Percentiles rank a stretch among this genome's conserved stretches.
phyloP scores from a whole-genome alignment of 1,140 invertebrate species.

The Leptinotarsa lineolata region DNA sequence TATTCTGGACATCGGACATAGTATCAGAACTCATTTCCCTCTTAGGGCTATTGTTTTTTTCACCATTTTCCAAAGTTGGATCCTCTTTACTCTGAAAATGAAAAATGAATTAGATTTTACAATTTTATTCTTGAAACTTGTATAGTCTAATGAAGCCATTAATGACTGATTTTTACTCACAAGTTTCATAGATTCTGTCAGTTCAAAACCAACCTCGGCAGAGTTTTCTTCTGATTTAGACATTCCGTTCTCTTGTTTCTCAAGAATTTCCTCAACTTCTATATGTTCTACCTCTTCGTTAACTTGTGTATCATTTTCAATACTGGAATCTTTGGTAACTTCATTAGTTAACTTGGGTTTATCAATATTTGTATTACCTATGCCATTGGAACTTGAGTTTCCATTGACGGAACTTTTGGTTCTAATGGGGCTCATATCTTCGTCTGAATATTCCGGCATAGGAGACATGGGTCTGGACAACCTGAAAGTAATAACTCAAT shows the following conservation, averaged over 20 bases:
- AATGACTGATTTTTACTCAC: not conserved
- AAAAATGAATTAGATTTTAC: not conserved
- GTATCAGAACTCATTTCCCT: constrained; percentile 67
- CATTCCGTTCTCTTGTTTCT: not conserved
- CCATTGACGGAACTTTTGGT: constrained; percentile 1
- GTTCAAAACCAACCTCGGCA: constrained; percentile 35
- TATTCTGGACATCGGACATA: constrained; percentile 60
- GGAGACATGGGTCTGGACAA: constrained; percentile 80
- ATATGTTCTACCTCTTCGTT: constrained; percentile 16
- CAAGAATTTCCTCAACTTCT: not conserved
- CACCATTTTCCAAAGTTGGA: constrained; percentile 36
- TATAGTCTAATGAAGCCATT: too few species aligned
- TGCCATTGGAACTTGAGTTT: not conserved
- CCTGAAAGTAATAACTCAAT: constrained; percentile 56
- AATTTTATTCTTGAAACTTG: too few species aligned
- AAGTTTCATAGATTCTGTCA: constrained; percentile 29
- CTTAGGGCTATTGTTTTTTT: constrained; percentile 60
- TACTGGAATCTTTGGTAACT: constrained; percentile 11
- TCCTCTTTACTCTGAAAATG: constrained; percentile 4
- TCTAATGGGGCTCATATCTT: constrained; percentile 52
- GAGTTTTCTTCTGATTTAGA: constrained; percentile 12
- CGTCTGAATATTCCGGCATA: constrained; percentile 68
- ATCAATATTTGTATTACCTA: not conserved
- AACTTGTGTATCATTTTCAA: constrained; percentile 7
- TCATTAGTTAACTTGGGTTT: constrained; percentile 22